These are phyloP conservation scores for Euura saliciscinereae DNA, from an alignment of 1,140 invertebrate genomes.

Conservation along the genomic window DNA sequence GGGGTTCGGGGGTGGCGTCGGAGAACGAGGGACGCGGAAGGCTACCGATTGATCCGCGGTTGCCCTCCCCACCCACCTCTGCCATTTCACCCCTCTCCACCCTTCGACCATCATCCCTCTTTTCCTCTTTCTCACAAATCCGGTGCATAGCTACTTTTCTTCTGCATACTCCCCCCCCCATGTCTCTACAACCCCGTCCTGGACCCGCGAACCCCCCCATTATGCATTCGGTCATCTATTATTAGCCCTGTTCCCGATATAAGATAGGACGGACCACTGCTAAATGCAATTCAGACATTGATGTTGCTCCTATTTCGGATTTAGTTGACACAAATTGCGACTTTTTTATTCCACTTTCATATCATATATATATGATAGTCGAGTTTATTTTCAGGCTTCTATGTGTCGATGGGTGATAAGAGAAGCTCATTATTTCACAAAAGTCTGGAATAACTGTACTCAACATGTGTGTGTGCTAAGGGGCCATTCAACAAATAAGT, in stretches of 20 bases:
- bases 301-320: too few species aligned
- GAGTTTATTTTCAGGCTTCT: too few species aligned
- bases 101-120: conserved; percentile 37
- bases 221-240: not conserved
- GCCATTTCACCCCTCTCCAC: not conserved
- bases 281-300: not conserved
- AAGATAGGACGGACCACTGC: not conserved
- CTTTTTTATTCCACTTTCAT: too few species aligned
- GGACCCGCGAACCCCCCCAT: not conserved
- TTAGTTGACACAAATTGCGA: too few species aligned
- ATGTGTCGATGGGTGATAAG: too few species aligned
- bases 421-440: too few species aligned
- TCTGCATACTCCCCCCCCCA: conserved; percentile 23
- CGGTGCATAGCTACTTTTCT: conserved; percentile 39
- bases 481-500: too few species aligned
- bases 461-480: too few species aligned
- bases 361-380: too few species aligned
- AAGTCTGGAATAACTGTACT: too few species aligned
- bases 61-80: conserved; percentile 36
- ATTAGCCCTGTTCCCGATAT: conserved; percentile 13
- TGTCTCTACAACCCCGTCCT: too few species aligned
- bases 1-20: conserved; percentile 25
- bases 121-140: conserved; percentile 43
- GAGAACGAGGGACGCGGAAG: conserved; percentile 45
- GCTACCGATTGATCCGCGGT: conserved; percentile 57